These are phyloP conservation scores for Hydrotaea diabolus DNA, from an alignment of 2,888 invertebrate species.

Conservation along the genomic window DNA sequence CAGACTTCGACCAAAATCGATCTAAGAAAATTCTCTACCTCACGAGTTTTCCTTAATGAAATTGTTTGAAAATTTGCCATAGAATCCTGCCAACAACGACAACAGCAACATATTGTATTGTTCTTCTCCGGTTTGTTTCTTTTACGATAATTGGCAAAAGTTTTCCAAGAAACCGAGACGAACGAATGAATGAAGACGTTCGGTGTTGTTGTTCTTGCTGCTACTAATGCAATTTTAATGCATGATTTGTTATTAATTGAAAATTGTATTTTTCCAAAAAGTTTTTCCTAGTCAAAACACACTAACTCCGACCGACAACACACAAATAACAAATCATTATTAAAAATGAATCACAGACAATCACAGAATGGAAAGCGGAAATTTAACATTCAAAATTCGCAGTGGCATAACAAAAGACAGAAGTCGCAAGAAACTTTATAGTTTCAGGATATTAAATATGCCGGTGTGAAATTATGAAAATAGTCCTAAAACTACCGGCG, in stretches of 20 bases:
- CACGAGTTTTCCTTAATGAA: conserved; percentile 15
- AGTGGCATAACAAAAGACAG: background rate
- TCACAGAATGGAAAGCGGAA: conserved; percentile 42
- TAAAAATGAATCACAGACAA: conserved; percentile 53
- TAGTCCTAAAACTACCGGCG: no score
- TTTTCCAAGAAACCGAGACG: conserved; percentile 35
- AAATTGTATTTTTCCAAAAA: conserved; percentile 54
- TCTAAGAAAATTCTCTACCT: background rate
- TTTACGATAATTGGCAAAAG: conserved; percentile 58
- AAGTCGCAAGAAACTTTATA: background rate
- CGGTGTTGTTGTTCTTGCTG: conserved; percentile 21
- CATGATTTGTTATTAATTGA: conserved; percentile 80
- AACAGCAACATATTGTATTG: conserved; percentile 62
- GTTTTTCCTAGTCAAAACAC: conserved; percentile 44
- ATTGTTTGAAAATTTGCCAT: background rate
- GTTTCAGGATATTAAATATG: no score
- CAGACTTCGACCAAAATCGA: background rate
- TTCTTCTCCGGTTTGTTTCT: conserved; percentile 49
- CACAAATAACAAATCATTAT: conserved; percentile 58
- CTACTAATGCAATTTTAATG: conserved; percentile 79
- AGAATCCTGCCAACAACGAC: conserved; percentile 34
- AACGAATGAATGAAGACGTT: background rate
- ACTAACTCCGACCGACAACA: background rate
- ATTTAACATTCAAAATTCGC: conserved; percentile 11
- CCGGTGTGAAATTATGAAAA: no score